Evolutionary conservation across 1,140 invertebrate species (phyloP).

Genomic region (Xylocopa sonorina): DNA sequence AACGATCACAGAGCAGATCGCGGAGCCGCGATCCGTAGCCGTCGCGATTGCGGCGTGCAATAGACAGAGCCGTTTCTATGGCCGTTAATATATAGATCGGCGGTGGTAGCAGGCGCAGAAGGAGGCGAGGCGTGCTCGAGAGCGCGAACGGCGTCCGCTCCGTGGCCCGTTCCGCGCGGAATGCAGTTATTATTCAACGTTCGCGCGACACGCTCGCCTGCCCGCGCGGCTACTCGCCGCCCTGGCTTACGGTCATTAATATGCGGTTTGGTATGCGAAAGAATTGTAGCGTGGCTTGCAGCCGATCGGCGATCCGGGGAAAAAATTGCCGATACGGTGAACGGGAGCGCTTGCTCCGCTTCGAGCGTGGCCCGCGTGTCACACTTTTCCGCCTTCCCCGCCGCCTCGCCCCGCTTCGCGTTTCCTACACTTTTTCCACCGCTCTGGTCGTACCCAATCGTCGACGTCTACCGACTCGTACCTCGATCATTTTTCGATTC

Average conservation of each 20-base stretch:
- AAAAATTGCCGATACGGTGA: constrained; percentile 55
- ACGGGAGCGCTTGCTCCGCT: constrained; percentile 31
- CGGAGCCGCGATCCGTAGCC: constrained; percentile 25
- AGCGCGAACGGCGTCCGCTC: constrained; percentile 6
- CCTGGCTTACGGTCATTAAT: constrained; percentile 57
- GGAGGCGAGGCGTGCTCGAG: not conserved
- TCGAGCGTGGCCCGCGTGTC: constrained; percentile 27
- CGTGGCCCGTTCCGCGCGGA: constrained; percentile 51
- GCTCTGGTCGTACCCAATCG: too few relatives aligned
- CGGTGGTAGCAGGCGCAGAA: not conserved
- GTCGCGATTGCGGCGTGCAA: constrained; percentile 29
- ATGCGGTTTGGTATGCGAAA: constrained; percentile 64
- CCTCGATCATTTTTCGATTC: too few relatives aligned
- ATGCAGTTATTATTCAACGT: constrained; percentile 74
- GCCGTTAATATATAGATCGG: constrained; percentile 57
- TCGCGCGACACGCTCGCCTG: constrained; percentile 69
- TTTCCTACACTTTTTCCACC: not conserved
- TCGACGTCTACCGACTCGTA: too few relatives aligned
- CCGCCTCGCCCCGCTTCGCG: constrained; percentile 24
- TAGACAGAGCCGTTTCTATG: constrained; percentile 7
- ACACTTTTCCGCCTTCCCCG: constrained; percentile 46
- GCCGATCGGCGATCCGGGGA: constrained; percentile 37
- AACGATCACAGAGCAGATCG: not conserved
- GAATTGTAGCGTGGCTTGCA: constrained; percentile 55
- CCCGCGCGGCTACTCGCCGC: constrained; percentile 47